A percentile compares a stretch with the other conserved stretches of the same genome.
Conservation (phyloP, 2,888 invertebrate species). For the Coronaproctus castanopsis region DNA sequence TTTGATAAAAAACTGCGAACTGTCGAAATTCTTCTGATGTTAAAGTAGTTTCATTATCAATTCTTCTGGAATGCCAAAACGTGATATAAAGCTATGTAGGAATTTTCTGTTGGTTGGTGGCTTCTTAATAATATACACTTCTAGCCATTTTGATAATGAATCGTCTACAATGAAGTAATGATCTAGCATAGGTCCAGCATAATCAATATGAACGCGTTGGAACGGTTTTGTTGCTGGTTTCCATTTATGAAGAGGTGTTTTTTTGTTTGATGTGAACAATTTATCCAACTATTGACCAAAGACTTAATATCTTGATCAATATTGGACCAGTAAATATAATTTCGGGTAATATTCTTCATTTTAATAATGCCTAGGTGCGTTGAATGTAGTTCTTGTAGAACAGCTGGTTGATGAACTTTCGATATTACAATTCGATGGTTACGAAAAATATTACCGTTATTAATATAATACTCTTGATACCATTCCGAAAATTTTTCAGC, state of each 20-base stretch:
- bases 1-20: slow-evolving; percentile 9
- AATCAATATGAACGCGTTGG: slow-evolving; percentile 3
- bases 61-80: neutral
- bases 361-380: slow-evolving; percentile 12
- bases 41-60: neutral
- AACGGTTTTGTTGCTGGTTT: slow-evolving; percentile 2
- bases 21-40: slow-evolving; percentile 1
- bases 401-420: neutral
- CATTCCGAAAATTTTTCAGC: neutral
- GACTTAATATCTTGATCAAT: slow-evolving; percentile 4
- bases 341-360: slow-evolving; percentile 10
- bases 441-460: slow-evolving; percentile 4
- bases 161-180: neutral
- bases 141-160: slow-evolving; percentile 2
- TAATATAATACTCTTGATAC: neutral
- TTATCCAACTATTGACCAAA: slow-evolving; percentile 15
- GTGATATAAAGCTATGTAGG: neutral
- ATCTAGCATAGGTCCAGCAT: neutral
- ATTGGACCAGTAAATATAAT: slow-evolving; percentile 9
- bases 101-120: neutral
- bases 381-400: slow-evolving; percentile 10
- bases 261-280: neutral
- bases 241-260: slow-evolving; percentile 8
- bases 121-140: neutral
- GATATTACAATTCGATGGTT: slow-evolving; percentile 6